phyloP scores from a whole-genome alignment of 2,113 vertebrate species.

The Petromus typicus region DNA sequence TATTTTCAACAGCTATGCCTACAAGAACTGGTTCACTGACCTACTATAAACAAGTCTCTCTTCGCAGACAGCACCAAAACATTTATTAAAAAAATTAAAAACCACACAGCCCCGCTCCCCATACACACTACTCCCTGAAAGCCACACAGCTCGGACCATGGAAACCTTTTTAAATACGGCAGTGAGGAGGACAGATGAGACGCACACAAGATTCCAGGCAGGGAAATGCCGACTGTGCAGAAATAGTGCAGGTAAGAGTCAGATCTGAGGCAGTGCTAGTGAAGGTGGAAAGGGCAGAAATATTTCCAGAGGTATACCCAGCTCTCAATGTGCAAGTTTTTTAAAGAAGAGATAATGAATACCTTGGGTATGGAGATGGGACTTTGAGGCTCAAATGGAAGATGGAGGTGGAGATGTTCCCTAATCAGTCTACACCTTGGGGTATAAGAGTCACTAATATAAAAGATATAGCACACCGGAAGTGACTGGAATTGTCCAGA shows the following conservation, averaged over 20 bases:
- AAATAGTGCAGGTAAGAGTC: conserved; percentile 35
- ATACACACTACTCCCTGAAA: conserved; percentile 20
- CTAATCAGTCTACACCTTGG: neutral
- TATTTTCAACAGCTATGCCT: conserved; percentile 83
- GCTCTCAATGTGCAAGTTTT: neutral
- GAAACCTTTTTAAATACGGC: neutral
- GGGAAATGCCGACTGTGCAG: neutral
- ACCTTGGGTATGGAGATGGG: neutral
- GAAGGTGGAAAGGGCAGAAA: neutral
- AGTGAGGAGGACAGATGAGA: neutral
- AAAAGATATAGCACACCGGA: neutral
- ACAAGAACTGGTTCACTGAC: conserved; percentile 82
- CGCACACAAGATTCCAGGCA: neutral
- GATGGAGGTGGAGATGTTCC: neutral
- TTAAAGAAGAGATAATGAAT: conserved; percentile 47
- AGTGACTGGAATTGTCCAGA: conserved; percentile 7
- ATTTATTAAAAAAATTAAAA: conserved; percentile 73
- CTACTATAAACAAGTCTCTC: conserved; percentile 83
- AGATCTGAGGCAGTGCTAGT: conserved; percentile 22
- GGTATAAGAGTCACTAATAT: neutral
- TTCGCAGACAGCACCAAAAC: conserved; percentile 88
- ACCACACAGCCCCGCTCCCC: conserved; percentile 17
- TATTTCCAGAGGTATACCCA: neutral
- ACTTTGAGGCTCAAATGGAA: neutral
- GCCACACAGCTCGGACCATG: conserved; percentile 18